Conservation (phyloP, 2,888 invertebrate genomes). For the Pterobdella sp. region DNA sequence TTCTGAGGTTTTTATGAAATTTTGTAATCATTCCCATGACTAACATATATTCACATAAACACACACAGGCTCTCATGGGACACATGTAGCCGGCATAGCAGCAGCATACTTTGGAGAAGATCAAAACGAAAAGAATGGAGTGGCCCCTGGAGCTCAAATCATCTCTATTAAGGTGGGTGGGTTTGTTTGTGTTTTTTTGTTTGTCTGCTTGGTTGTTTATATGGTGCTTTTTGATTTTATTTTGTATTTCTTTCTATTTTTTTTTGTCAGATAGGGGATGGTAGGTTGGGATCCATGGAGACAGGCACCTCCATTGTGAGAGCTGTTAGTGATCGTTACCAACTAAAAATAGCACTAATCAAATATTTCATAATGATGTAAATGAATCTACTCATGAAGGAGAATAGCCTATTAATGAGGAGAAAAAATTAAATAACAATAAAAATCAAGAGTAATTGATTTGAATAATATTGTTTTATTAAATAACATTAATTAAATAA, state of each 20-base stretch:
- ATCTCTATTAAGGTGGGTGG: slow-evolving; percentile 82
- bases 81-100: slow-evolving; percentile 93
- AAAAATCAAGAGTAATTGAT: too few species aligned
- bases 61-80: slow-evolving; percentile 80
- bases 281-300: slow-evolving; percentile 86
- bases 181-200: not conserved
- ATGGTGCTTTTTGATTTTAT: not conserved
- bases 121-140: slow-evolving; percentile 77
- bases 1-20: slow-evolving; percentile 38
- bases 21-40: not conserved
- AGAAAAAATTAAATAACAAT: too few species aligned
- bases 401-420: too few species aligned
- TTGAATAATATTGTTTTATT: too few species aligned
- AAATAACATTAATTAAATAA: too few species aligned
- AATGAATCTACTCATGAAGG: too few species aligned
- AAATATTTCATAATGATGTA: too few species aligned
- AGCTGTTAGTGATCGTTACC: not conserved
- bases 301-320: slow-evolving; percentile 64
- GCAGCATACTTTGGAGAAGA: slow-evolving; percentile 82
- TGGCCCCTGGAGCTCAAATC: slow-evolving; percentile 91
- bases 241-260: not conserved
- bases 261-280: not conserved
- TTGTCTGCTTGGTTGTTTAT: not conserved
- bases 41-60: not conserved
- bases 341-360: too few species aligned